Base-by-base conservation (phyloP, 2,888 invertebrate genomes). In the Chironomus tentans region DNA sequence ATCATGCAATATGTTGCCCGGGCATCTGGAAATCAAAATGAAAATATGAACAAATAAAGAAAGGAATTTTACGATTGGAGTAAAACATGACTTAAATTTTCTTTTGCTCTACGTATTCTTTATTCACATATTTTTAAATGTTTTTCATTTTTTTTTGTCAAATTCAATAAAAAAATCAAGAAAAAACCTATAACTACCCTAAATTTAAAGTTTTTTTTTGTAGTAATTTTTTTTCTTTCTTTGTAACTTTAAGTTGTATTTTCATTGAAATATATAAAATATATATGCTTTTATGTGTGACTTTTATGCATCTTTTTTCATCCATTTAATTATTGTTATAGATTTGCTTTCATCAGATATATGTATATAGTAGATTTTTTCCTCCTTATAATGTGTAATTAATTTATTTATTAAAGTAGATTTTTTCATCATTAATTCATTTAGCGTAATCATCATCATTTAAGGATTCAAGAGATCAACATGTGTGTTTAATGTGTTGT, bases 91-190 rank as follows among this genome's bases (percentile, higher is more conserved):
- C 38, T 38, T 10, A 38, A 38, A 10, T 38, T 7, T 38, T 10
- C 10, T 65, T 65, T 65, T 65, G 65, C 65, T 65, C 65, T 65
- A 65, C 65, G 65, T 65, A 65, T 65, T 65, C 65, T 65, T 65
- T 65, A 65, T 65, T 65, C 65, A 65, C 65, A 65, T 65, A 65
- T 65, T 56, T 56, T 56, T 56, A 56, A 56, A 56, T 70, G 46
- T 70, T 70, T 65, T 21, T 68, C 38, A 38, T 50, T 71, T 46
- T 47, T n/a, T 70, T 71, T 71, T 50, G 71, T 71, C 71, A 71
- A 71, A 65, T 65, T 71, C 71, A 50, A 71, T 71, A 71, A 71
- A 71, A 68, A 71, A 71, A 71, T 71, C 56, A 71, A 71, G 56
- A 22, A 50, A 28, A 71, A 68, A 56, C 38, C 71, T 71, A 71